phyloP scores from a whole-genome alignment of 2,113 vertebrate genomes.

The Etia nguti region DNA sequence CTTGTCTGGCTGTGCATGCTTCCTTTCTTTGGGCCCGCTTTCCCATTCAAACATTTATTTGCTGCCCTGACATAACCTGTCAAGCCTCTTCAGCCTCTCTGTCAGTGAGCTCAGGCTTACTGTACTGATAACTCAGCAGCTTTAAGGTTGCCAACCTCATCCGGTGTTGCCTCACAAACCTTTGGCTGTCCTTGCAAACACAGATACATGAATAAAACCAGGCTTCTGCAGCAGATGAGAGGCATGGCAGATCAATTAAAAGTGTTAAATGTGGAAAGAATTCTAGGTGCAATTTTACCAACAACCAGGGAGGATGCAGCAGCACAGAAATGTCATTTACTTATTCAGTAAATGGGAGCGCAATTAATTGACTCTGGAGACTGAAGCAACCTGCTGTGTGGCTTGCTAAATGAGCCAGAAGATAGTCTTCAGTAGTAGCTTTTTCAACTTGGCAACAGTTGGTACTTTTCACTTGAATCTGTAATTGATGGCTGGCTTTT shows the following conservation, averaged over 20 bases:
- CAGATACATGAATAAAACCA: background rate
- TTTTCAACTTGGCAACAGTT: constrained; percentile 17
- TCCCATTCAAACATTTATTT: constrained; percentile 66
- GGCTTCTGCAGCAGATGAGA: background rate
- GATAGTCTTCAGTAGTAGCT: background rate
- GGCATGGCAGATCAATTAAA: constrained; percentile 47
- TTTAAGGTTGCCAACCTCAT: background rate
- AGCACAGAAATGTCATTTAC: constrained; percentile 49
- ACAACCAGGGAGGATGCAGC: constrained; percentile 15
- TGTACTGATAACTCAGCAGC: constrained; percentile 18
- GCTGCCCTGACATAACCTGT: constrained; percentile 51
- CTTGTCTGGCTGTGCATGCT: constrained; percentile 41
- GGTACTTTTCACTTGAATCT: constrained; percentile 2
- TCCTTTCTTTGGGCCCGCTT: constrained; percentile 47
- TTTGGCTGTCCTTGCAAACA: background rate
- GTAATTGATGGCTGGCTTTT: constrained; percentile 12
- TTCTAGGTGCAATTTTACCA: constrained; percentile 28
- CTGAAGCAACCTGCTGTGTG: constrained; percentile 11
- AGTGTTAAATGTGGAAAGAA: constrained; percentile 48
- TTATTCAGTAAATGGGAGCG: constrained; percentile 37
- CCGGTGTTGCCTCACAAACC: background rate
- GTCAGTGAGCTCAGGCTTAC: constrained; percentile 34
- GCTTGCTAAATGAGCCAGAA: constrained; percentile 5
- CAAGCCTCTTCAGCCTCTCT: constrained; percentile 43
- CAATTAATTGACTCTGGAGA: constrained; percentile 34